These are phyloP conservation scores for Nannobrachium achirus DNA, from an alignment of 2,113 vertebrate species.

Conservation along the genomic window DNA sequence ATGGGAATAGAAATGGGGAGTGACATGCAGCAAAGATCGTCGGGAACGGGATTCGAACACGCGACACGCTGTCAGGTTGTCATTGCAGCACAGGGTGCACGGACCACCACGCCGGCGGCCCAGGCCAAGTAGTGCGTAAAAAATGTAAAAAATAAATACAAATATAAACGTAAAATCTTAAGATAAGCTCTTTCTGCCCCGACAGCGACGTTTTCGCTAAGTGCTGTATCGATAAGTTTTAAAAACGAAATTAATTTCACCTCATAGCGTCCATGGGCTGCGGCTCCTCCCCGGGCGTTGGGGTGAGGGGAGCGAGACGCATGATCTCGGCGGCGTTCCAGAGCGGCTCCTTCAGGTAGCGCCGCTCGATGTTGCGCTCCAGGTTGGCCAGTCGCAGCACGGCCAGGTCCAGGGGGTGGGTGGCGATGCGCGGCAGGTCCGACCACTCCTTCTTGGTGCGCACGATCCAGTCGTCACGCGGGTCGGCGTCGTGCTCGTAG, in stretches of 20 bases:
- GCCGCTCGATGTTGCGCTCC: conserved; percentile 92
- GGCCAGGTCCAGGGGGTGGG: conserved; percentile 90
- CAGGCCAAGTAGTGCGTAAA: too few relatives aligned
- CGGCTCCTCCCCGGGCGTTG: conserved; percentile 70
- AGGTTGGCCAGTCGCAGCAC: conserved; percentile 87
- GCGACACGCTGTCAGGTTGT: too few relatives aligned
- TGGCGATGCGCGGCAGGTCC: conserved; percentile 81
- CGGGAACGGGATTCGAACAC: too few relatives aligned
- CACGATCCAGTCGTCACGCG: conserved; percentile 87
- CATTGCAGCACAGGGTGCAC: too few relatives aligned
- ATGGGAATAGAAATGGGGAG: too few relatives aligned
- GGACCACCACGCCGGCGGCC: too few relatives aligned
- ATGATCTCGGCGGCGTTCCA: conserved; percentile 91
- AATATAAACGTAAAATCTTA: too few relatives aligned
- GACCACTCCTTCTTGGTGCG: conserved; percentile 87
- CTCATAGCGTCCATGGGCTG: conserved; percentile 74
- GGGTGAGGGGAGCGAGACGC: conserved; percentile 82
- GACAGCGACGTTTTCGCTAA: too few relatives aligned
- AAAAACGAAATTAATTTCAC: conserved; percentile 7
- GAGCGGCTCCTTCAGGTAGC: conserved; percentile 93
- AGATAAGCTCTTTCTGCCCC: too few relatives aligned
- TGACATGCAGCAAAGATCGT: too few relatives aligned
- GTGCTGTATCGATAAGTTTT: too few relatives aligned
- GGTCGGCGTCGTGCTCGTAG: conserved; percentile 88
- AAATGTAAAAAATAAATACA: too few relatives aligned